Conservation (phyloP, 1,140 invertebrate genomes). For the Antheraea mylitta region DNA sequence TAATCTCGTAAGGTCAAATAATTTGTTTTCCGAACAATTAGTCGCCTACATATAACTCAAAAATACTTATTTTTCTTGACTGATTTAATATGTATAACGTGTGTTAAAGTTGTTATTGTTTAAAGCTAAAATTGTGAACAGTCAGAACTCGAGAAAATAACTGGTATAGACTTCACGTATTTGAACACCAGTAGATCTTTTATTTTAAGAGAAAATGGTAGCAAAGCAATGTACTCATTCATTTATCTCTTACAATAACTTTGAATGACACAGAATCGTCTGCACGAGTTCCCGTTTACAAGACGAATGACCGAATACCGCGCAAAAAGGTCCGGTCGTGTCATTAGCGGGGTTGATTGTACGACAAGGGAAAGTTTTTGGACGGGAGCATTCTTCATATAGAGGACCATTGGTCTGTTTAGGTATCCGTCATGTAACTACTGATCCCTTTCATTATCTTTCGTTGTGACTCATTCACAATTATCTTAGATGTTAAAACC, state of each 20-base stretch:
- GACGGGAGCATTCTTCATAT: conserved; percentile 49
- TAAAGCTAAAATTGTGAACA: no score
- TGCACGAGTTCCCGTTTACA: conserved; percentile 46
- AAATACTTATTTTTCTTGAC: no score
- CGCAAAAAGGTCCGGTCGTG: conserved; percentile 59
- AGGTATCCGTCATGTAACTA: conserved; percentile 40
- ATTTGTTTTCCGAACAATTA: conserved; percentile 31
- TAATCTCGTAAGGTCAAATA: conserved; percentile 58
- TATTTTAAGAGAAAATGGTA: not conserved
- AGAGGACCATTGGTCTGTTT: conserved; percentile 45
- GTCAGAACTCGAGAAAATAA: no score
- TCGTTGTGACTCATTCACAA: conserved; percentile 37
- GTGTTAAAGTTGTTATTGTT: no score
- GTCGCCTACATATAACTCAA: not conserved
- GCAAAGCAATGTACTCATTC: conserved; percentile 11
- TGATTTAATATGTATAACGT: no score
- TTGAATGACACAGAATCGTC: conserved; percentile 36
- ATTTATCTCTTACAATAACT: conserved; percentile 37
- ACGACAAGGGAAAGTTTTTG: conserved; percentile 46
- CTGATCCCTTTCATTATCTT: conserved; percentile 43
- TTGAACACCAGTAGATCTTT: no score
- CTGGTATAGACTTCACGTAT: no score
- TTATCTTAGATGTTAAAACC: conserved; percentile 48
- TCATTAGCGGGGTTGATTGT: conserved; percentile 61
- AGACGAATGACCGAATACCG: conserved; percentile 60